phyloP scores from a whole-genome alignment of 2,113 vertebrate species.

The Mirza zaza region DNA sequence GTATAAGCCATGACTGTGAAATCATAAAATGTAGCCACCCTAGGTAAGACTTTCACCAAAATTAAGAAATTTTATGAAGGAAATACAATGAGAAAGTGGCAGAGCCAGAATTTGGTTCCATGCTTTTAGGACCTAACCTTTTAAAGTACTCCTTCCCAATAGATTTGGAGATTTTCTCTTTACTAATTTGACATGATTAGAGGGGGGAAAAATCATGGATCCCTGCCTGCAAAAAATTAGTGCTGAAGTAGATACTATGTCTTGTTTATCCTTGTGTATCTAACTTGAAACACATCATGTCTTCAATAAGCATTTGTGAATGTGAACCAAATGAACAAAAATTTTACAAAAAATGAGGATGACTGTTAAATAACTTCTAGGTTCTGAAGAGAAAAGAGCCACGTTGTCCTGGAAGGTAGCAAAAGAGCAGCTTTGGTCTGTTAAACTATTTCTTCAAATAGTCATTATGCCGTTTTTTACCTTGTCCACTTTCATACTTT shows the following conservation, averaged over 20 bases:
- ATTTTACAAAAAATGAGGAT: background rate
- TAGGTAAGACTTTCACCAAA: background rate
- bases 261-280: background rate
- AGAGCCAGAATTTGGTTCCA: background rate
- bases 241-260: background rate
- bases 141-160: background rate
- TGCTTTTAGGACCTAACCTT: background rate
- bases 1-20: background rate
- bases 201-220: background rate
- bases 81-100: background rate
- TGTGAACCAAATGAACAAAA: background rate
- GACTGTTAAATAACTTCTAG: background rate
- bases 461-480: background rate
- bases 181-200: background rate
- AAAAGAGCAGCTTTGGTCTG: background rate
- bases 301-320: background rate
- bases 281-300: background rate
- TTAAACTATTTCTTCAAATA: background rate
- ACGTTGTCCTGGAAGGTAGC: background rate
- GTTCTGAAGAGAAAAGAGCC: background rate
- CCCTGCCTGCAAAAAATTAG: background rate
- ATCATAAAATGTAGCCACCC: background rate
- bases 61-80: background rate
- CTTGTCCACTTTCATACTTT: background rate
- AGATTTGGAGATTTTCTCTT: background rate